Evolutionary conservation across 2,797 vertebrate species (phyloP).

Genomic region (Hafferia zeledoni): DNA sequence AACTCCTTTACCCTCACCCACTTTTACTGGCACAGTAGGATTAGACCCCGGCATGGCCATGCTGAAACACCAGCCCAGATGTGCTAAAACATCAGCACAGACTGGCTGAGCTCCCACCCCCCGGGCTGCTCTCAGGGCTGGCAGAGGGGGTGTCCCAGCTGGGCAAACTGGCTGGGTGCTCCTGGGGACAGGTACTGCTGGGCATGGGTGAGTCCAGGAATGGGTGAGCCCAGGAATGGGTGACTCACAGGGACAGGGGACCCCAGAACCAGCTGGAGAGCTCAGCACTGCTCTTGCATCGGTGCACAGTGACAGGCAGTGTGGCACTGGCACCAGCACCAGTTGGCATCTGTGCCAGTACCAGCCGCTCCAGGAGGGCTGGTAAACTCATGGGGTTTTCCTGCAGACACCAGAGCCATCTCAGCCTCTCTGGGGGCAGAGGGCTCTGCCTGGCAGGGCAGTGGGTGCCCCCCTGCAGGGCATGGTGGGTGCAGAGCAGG

Average conservation of each 20-base stretch:
- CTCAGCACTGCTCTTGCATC: background rate
- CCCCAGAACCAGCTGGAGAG: background rate
- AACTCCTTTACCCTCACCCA: background rate
- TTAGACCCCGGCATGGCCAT: background rate
- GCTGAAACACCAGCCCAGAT: background rate
- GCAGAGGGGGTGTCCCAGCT: no score
- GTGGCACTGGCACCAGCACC: background rate
- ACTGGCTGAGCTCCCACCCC: no score
- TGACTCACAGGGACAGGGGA: background rate
- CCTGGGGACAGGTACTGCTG: no score
- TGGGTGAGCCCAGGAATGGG: background rate
- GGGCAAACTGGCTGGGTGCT: no score
- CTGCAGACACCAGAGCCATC: background rate
- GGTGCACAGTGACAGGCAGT: rapidly evolving
- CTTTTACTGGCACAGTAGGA: background rate
- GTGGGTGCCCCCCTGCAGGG: rapidly evolving
- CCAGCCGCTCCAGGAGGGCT: background rate
- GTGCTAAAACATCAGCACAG: no score
- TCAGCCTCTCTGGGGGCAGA: background rate
- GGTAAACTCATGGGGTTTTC: background rate
- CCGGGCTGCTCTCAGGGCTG: no score
- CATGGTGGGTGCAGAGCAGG: background rate
- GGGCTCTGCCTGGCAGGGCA: background rate
- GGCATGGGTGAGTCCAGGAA: rapidly evolving
- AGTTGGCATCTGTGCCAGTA: background rate